Percentiles rank a stretch among this genome's conserved stretches.
These are phyloP conservation scores for Gobius niger DNA, from an alignment of 2,113 vertebrate species.

Conservation along the genomic window DNA sequence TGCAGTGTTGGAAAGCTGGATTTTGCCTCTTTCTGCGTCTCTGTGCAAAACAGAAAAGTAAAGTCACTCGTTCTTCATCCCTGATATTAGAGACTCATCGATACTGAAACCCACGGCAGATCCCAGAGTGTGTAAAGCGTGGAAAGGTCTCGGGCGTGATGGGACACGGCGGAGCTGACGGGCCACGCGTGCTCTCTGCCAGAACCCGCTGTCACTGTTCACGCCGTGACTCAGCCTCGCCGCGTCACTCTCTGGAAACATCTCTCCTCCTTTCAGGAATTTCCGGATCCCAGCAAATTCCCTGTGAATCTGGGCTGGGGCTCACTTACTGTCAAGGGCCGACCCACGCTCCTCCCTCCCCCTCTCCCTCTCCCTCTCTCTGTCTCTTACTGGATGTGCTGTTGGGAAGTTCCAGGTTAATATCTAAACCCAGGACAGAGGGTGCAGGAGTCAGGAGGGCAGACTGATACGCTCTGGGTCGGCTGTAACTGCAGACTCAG, in stretches of 20 bases:
- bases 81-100: not conserved
- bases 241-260: constrained; percentile 60
- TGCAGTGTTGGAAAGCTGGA: too few relatives aligned
- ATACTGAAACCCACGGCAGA: constrained; percentile 19
- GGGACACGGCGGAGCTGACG: constrained; percentile 49
- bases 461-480: constrained; percentile 43
- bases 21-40: too few relatives aligned
- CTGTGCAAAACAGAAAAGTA: too few relatives aligned
- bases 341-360: constrained; percentile 20
- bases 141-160: constrained; percentile 50
- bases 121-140: constrained; percentile 18
- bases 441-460: constrained; percentile 44
- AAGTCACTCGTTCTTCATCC: too few relatives aligned
- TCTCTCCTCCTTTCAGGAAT: constrained; percentile 64
- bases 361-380: not conserved
- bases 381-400: constrained; percentile 38
- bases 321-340: constrained; percentile 30
- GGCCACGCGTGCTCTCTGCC: constrained; percentile 5
- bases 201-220: not conserved
- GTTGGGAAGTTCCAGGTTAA: constrained; percentile 80
- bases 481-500: constrained; percentile 48
- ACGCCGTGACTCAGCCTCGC: constrained; percentile 58
- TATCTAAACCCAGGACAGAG: constrained; percentile 65
- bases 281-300: constrained; percentile 61
- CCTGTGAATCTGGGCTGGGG: constrained; percentile 25